A percentile compares a stretch with the other conserved stretches of the same genome.
Evolutionary conservation across 2,113 vertebrate species (phyloP).

Genomic region (Dendropsophus ebraccatus): DNA sequence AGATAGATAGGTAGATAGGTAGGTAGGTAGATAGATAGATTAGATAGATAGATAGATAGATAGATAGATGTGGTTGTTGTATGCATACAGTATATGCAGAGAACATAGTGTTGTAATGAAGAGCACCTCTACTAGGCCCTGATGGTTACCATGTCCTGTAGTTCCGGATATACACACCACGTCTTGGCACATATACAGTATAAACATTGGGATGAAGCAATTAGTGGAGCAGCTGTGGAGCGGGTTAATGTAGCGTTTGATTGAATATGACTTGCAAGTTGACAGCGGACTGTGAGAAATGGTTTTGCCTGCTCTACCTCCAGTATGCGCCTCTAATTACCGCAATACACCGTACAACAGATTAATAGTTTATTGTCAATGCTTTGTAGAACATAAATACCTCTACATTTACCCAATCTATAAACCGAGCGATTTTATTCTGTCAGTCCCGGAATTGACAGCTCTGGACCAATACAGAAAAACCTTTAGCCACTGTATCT

Average conservation of each 20-base stretch:
- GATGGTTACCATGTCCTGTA: neutral
- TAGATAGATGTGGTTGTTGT: neutral
- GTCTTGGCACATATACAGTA: neutral
- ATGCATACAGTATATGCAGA: neutral
- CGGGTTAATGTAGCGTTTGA: slow-evolving; percentile 16
- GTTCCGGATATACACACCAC: neutral
- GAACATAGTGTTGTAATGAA: neutral
- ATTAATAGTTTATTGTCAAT: slow-evolving; percentile 10
- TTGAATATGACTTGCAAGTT: slow-evolving; percentile 19
- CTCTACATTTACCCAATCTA: slow-evolving; percentile 17
- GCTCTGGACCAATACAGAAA: too few species aligned
- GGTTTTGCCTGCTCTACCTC: neutral
- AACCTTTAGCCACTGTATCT: too few species aligned
- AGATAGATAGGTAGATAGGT: neutral
- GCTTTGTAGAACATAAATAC: slow-evolving; percentile 2
- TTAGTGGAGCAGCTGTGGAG: neutral
- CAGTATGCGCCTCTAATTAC: neutral
- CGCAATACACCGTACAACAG: neutral
- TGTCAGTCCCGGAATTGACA: too few species aligned
- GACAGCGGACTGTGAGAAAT: slow-evolving; percentile 5
- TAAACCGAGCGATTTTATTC: neutral
- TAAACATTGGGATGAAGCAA: neutral
- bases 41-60: too few species aligned
- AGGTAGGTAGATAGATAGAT: too few species aligned
- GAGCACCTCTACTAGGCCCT: neutral